These are phyloP conservation scores for Cephus pulcher DNA, from an alignment of 2,888 invertebrate genomes.

Conservation along the genomic window DNA sequence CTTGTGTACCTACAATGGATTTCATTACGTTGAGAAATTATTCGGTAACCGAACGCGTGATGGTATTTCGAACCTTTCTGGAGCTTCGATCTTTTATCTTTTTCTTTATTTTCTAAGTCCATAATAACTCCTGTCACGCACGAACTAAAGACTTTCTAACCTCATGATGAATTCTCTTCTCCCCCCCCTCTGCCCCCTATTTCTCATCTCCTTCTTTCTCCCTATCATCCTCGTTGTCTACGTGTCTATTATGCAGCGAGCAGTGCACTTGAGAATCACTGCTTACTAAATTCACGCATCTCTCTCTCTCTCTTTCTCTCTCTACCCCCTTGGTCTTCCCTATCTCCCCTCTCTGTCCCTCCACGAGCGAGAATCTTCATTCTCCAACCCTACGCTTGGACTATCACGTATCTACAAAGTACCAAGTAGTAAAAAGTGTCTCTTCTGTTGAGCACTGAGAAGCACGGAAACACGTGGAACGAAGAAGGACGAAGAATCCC, in stretches of 20 bases:
- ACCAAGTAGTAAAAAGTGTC: neutral
- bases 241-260: neutral
- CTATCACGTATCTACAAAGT: neutral
- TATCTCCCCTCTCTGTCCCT: neutral
- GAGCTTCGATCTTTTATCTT: conserved; percentile 24
- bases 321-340: no score
- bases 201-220: neutral
- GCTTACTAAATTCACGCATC: neutral
- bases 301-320: no score
- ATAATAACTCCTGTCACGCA: conserved; percentile 36
- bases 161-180: conserved; percentile 28
- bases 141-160: conserved; percentile 33
- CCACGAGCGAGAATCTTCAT: neutral
- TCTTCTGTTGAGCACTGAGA: neutral
- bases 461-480: neutral
- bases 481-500: neutral
- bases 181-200: conserved; percentile 26
- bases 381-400: neutral
- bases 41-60: conserved; percentile 14
- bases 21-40: neutral
- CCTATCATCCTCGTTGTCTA: neutral
- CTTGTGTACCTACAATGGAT: neutral
- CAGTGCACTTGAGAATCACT: neutral
- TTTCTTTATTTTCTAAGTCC: conserved; percentile 8
- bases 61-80: conserved; percentile 22